These are phyloP conservation scores for Pogonomyrmex californicus DNA, from an alignment of 1,140 invertebrate genomes.

Conservation along the genomic window DNA sequence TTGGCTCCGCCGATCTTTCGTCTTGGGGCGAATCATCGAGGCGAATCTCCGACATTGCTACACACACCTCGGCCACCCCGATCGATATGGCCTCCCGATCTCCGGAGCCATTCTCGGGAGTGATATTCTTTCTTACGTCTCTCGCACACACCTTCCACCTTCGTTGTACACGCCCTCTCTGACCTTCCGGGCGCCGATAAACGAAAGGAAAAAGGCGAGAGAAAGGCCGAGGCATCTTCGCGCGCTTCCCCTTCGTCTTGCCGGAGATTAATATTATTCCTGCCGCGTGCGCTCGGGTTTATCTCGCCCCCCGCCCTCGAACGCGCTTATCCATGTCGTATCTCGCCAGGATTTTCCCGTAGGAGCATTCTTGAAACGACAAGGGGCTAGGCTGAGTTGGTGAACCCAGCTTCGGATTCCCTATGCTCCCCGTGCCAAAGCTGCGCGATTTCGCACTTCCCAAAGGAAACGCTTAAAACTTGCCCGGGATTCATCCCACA, in stretches of 20 bases:
- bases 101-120: constrained; percentile 4
- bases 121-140: constrained; percentile 36
- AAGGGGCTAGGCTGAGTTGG: neutral
- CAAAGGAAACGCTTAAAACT: constrained; percentile 20
- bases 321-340: constrained; percentile 26
- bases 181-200: neutral
- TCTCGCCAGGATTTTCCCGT: constrained; percentile 36
- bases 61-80: neutral
- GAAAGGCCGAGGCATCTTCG: neutral
- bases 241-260: neutral
- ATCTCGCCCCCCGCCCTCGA: neutral
- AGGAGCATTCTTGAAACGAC: constrained; percentile 5
- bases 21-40: neutral
- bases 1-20: constrained; percentile 12
- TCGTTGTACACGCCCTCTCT: constrained; percentile 1
- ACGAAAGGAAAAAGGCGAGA: neutral
- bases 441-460: neutral
- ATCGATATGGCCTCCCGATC: constrained; percentile 37
- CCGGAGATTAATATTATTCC: constrained; percentile 55
- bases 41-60: neutral
- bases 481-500: neutral
- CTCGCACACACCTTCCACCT: constrained; percentile 10
- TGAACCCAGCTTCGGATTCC: neutral
- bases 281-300: constrained; percentile 25
- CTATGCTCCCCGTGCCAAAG: neutral